Base-by-base conservation (phyloP, 2,888 invertebrate species). In the Tetramorium bicarinatum region DNA sequence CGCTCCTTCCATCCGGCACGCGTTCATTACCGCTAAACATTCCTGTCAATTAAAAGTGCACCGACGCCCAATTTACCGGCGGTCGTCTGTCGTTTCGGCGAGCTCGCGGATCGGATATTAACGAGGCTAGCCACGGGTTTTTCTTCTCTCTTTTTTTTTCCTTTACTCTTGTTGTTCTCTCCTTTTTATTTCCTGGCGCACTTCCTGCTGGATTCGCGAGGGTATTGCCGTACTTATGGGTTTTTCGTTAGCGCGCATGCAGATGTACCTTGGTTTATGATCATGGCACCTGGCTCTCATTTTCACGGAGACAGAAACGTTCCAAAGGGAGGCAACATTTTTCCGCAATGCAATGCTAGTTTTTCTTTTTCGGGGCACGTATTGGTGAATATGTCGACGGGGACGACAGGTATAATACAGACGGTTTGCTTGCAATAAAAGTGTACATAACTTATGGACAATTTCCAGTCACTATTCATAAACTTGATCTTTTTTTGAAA, bases 41-140 rank as follows among this genome's bases (percentile, higher is more conserved):
- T 94, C 89, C 93, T 94, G 94, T 94, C 94, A 94, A 94, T 94
- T 94, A 94, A 93, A 93, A 93, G 93, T 92, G 92, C 92, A 90
- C 88, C 91, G 87, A 86, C 88, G 87, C 88, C 91, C 93, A 93
- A 94, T 94, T 93, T 94, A 93, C 92, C 61, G 85, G 83, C 77
- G 69, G 34, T 56, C 67, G 71, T 82, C 79, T 75, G 84, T 85
- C 80, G 82, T 61, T 83, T 77, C 29, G 47, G 77, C 21, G 44
- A 69, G 61, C 81, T 75, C 67, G 62, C 61, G 69, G 74, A 44
- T 74, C 64, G 66, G 61, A 72, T 86, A 66, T 64, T 76, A 82
- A 80, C 56, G 67, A 56, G n/a, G 41, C 15, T 49, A 56, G 29
- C n/a, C 59, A 44, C 25, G 64, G 25, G 13, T 59, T 71, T 64